These are phyloP conservation scores for Adrianichthys oophorus DNA, from an alignment of 2,797 vertebrate species.

Conservation along the genomic window DNA sequence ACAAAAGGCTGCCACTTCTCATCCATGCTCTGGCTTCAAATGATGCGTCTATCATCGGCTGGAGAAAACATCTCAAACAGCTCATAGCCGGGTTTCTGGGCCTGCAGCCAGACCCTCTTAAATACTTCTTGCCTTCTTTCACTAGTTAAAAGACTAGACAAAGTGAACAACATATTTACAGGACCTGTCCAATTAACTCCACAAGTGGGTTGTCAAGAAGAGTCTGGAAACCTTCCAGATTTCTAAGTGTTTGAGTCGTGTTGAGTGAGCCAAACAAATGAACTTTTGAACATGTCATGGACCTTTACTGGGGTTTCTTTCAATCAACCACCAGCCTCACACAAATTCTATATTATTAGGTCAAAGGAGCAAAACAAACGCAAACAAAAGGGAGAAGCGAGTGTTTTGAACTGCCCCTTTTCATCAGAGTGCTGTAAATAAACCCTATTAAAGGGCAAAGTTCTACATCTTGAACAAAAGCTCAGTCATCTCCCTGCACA, in stretches of 20 bases:
- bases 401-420: background rate
- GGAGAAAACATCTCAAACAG: conserved; percentile 53
- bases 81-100: conserved; percentile 41
- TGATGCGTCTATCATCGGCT: conserved; percentile 60
- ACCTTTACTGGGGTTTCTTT: conserved; percentile 19
- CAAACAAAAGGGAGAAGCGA: conserved; percentile 3
- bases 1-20: conserved; percentile 56
- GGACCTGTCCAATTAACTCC: conserved; percentile 21
- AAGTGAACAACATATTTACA: conserved; percentile 42
- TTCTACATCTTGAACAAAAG: conserved; percentile 9
- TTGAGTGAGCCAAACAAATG: background rate
- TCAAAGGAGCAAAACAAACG: conserved; percentile 4
- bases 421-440: conserved; percentile 4
- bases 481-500: background rate
- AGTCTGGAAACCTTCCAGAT: conserved; percentile 19
- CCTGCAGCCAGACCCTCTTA: conserved; percentile 38
- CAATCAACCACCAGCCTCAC: background rate
- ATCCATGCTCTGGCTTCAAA: conserved; percentile 56
- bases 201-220: conserved; percentile 24
- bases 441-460: conserved; percentile 14
- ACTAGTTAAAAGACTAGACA: conserved; percentile 37
- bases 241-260: conserved; percentile 9
- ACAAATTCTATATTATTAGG: conserved; percentile 14
- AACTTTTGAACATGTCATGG: conserved; percentile 19
- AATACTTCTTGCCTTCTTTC: conserved; percentile 20